phyloP scores from a whole-genome alignment of 2,797 vertebrate species.

The Etheostoma perlongum region DNA sequence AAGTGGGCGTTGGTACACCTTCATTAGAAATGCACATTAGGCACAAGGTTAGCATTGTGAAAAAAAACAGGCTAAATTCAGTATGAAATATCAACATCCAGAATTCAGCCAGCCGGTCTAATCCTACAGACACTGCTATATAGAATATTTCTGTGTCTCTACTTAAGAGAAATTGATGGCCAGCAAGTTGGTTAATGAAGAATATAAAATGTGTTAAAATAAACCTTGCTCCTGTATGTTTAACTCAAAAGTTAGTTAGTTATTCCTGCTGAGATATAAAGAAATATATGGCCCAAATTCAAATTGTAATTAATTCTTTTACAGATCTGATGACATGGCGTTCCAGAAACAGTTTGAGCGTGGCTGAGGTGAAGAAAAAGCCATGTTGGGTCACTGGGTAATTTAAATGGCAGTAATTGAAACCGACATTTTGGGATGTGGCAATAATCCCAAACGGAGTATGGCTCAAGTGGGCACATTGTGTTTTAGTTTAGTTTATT shows the following conservation, averaged over 20 bases:
- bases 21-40: conserved; percentile 66
- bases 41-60: conserved; percentile 53
- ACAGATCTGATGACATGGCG: conserved; percentile 21
- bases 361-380: conserved; percentile 39
- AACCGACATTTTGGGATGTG: conserved; percentile 40
- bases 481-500: neutral
- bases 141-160: conserved; percentile 24
- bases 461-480: conserved; percentile 26
- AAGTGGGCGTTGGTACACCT: conserved; percentile 43
- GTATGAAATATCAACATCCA: conserved; percentile 24
- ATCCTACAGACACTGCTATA: neutral
- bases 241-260: conserved; percentile 8
- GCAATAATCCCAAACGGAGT: conserved; percentile 45
- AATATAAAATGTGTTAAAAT: conserved; percentile 7
- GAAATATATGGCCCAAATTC: conserved; percentile 17
- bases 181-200: conserved; percentile 9
- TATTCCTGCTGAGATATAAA: conserved; percentile 6
- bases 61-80: conserved; percentile 48
- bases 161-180: neutral
- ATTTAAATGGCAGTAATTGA: conserved; percentile 59
- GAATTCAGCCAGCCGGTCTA: conserved; percentile 6
- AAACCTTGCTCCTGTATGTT: neutral
- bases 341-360: conserved; percentile 15
- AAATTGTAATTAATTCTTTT: conserved; percentile 37
- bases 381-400: conserved; percentile 21